A percentile compares a stretch with the other conserved stretches of the same genome.
phyloP scores from a whole-genome alignment of 2,888 invertebrate species.

The Chloroclysta siterata region DNA sequence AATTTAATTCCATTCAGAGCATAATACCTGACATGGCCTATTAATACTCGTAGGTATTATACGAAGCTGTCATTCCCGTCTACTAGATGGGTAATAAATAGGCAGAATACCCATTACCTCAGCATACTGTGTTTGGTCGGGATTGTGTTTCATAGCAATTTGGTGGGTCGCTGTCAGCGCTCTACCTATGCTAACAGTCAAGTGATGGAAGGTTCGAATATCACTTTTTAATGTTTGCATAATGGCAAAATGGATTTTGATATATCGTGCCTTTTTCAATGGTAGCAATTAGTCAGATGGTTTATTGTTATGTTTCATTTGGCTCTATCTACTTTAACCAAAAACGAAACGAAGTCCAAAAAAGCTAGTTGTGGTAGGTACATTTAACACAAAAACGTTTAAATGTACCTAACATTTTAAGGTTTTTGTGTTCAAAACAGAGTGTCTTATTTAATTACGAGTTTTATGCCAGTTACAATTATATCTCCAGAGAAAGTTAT shows the following conservation, averaged over 20 bases:
- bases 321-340: neutral
- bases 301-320: neutral
- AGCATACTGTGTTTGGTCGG: constrained; percentile 44
- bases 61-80: constrained; percentile 30
- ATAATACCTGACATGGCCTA: constrained; percentile 18
- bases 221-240: constrained; percentile 23
- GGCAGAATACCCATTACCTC: constrained; percentile 45
- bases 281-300: neutral
- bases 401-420: no score
- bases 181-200: constrained; percentile 44
- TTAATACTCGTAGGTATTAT: constrained; percentile 18
- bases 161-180: constrained; percentile 45
- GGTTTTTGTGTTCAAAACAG: neutral
- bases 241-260: constrained; percentile 12
- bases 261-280: neutral
- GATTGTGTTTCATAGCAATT: constrained; percentile 55
- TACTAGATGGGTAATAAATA: constrained; percentile 43
- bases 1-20: constrained; percentile 16
- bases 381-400: no score
- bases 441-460: neutral
- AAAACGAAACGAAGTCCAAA: neutral
- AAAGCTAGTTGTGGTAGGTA: no score
- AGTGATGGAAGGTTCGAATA: constrained; percentile 31
- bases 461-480: neutral
- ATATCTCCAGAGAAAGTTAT: neutral